Base-by-base conservation (phyloP, 1,140 invertebrate species). In the Episyrphus balteatus region DNA sequence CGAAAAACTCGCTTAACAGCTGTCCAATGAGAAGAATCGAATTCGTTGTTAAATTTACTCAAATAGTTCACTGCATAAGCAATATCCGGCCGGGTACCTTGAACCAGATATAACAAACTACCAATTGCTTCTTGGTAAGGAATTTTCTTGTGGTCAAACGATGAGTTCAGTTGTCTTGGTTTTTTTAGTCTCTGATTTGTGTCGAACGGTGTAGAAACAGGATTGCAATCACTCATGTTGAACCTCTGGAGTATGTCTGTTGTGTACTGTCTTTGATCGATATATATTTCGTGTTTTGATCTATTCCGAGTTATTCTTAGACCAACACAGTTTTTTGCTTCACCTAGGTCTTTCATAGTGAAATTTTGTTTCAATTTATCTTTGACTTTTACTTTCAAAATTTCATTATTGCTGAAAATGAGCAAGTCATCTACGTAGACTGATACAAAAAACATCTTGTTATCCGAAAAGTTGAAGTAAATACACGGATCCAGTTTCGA, bases 341-440 rank as follows among this genome's bases (percentile, higher is more conserved):
- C 39, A 26, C 51, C 49, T n/a, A 51, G 12, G 21, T 51, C 46
- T 21, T 47, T 43, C 42, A 46, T 51, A 14, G 26, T 19, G 17
- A 51, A 47, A 11, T 13, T 19, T 7, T 15, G n/a, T n/a, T 40
- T 15, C 7, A 52, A 38, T 18, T 44, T 40, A 15, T 12, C 21
- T 17, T 52, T 52, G 11, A 47, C 12, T 30, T 38, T 15, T 2
- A 38, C 13, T 19, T 31, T 33, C 6, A 47, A 47, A 18, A 52
- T 38, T 11, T 18, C 12, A 50, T 61, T 42, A 42, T 54, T 64
- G 39, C 55, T 61, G 44, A 58, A 58, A 33, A 68, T 54, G 11
- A 68, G 40, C 31, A 67, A 58, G 45, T 69, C 62, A 37, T 68
- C 68, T 11, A 69, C 66, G 54, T 69, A 69, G 5, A 66, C 30